Percentiles rank a stretch among this genome's conserved stretches.
Conservation (phyloP, 2,797 vertebrate species). For the Podarcis siculus region DNA sequence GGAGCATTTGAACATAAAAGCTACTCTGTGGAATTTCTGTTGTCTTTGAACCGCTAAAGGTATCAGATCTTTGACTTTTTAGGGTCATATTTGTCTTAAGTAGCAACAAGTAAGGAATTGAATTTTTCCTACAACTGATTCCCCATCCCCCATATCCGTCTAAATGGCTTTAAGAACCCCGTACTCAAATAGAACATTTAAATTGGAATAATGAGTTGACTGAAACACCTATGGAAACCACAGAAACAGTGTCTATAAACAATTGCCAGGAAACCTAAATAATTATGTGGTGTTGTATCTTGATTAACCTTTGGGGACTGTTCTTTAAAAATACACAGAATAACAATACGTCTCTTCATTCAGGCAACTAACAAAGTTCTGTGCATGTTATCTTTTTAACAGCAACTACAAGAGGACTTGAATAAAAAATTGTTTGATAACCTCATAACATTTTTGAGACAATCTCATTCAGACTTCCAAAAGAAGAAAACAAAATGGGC, state of each 20-base stretch:
- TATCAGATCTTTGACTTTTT: neutral
- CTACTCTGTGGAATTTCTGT: neutral
- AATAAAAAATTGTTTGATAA: slow-evolving; percentile 91
- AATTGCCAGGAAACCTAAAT: neutral
- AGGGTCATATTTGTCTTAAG: too few relatives aligned
- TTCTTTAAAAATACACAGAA: slow-evolving; percentile 26
- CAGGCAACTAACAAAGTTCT: slow-evolving; percentile 36
- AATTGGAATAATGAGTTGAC: slow-evolving; percentile 12
- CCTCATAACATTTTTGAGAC: slow-evolving; percentile 87
- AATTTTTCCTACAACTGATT: neutral
- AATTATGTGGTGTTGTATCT: slow-evolving; percentile 5
- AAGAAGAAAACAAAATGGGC: slow-evolving; percentile 83
- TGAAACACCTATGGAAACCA: neutral
- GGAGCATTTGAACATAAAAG: neutral
- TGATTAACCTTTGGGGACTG: neutral
- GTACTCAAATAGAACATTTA: neutral
- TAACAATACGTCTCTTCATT: neutral
- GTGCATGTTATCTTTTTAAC: slow-evolving; percentile 43
- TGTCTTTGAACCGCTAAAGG: neutral
- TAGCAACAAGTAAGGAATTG: neutral
- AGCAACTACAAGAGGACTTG: slow-evolving; percentile 91
- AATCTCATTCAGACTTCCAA: slow-evolving; percentile 78
- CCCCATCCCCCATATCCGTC: neutral
- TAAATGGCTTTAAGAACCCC: neutral
- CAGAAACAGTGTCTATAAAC: neutral